A percentile compares a stretch with the other conserved stretches of the same genome.
Conservation (phyloP, 2,113 vertebrate species). For the Cranoglanis bouderius region DNA sequence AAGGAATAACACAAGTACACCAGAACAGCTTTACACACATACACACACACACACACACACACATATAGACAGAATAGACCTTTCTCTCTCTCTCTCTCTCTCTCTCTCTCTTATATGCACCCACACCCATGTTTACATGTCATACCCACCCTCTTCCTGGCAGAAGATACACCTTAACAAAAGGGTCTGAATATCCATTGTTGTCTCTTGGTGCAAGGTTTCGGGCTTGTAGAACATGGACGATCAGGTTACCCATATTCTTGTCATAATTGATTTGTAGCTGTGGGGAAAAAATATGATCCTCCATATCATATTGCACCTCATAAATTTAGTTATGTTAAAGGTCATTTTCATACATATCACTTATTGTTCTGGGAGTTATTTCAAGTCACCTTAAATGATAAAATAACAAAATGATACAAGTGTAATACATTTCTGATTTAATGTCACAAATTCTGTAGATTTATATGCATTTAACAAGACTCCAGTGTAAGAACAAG, state of each 20-base stretch:
- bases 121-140: conserved; percentile 55
- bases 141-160: conserved; percentile 94
- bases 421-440: not conserved
- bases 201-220: conserved; percentile 91
- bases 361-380: not conserved
- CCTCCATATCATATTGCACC: conserved; percentile 19
- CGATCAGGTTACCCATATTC: conserved; percentile 93
- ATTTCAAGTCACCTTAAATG: not conserved
- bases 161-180: conserved; percentile 97
- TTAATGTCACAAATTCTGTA: not conserved
- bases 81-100: not conserved
- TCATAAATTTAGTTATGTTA: not conserved
- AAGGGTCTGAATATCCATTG: conserved; percentile 96
- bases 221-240: conserved; percentile 97
- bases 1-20: conserved; percentile 58
- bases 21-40: not conserved
- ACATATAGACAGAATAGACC: not conserved
- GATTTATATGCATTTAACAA: not conserved
- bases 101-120: not conserved
- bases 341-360: not conserved
- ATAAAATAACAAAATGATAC: not conserved
- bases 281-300: conserved; percentile 64
- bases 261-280: conserved; percentile 98
- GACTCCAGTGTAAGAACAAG: not conserved
- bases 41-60: not conserved